Evolutionary conservation across 1,140 invertebrate species (phyloP), one percentile per base, ranked within the genome.

Genomic region (Drosophila virilis): DNA sequence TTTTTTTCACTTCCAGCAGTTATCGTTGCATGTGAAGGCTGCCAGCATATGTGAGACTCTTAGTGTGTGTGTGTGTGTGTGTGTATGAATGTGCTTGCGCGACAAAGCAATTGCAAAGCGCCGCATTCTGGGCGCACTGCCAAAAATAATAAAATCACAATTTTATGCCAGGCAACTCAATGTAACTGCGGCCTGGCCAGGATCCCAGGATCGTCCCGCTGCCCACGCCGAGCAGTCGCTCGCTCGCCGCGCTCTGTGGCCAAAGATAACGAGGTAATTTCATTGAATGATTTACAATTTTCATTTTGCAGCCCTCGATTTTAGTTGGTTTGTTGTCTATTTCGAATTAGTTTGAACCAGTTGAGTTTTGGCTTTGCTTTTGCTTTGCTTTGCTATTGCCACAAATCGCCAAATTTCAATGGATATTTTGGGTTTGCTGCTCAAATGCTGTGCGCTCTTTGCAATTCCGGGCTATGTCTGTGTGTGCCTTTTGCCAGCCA

Each of bases 111-210:
- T 60, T 58, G 46, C 48, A 51, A 62, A 51, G 45, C 46, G 35
- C 43, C 72, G 64, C 60, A 62, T 62, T 50, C 46, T 62, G 60
- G 86, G 86, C 86, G 69, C 58, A 50, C 59, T 77, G 81, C 86
- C 88, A 91, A 81, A 86, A 83, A 90, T 86, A 86, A 90, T 86
- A 86, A 82, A 86, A 86, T 91, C 86, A 84, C 68, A 85, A 83
- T 89, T 86, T 82, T 76, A 80, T 84, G 65, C 61, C 80, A 83
- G 80, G 76, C 80, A 78, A 83, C 76, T 72, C 62, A 80, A 82
- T 78, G 66, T 81, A 67, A 82, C 70, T 73, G 70, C 37, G 43
- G 43, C 71, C 51, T n/a, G 28, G 54, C 33, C 57, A 62, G 51
- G 38, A 45, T 54, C 48, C 48, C 38, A 43, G 57, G 46, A 52